Percentiles rank a stretch among this genome's conserved stretches.
Evolutionary conservation across 2,113 vertebrate genomes (phyloP).

Genomic region (Atlantisia rogersi): DNA sequence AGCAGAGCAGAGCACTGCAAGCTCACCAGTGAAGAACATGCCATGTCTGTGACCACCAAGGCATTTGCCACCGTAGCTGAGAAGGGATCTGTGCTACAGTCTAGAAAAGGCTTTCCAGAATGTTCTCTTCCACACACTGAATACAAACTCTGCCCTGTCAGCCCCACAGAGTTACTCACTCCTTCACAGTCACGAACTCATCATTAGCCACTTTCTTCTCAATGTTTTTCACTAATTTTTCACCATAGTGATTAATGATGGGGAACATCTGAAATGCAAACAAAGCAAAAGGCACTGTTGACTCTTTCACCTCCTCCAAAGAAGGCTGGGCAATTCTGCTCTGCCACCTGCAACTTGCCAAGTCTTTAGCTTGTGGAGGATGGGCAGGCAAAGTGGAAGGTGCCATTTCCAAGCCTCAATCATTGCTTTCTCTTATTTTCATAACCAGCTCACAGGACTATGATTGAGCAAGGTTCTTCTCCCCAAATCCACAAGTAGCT

Average conservation of each 20-base stretch:
- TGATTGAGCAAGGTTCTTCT: neutral
- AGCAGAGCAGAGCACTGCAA: neutral
- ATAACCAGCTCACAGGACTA: neutral
- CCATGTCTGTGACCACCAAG: neutral
- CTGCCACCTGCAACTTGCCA: neutral
- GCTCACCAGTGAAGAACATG: neutral
- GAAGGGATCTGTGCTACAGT: neutral
- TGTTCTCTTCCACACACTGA: neutral
- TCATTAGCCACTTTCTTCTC: constrained; percentile 70
- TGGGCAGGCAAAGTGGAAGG: neutral
- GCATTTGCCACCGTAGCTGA: neutral
- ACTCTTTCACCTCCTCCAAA: neutral
- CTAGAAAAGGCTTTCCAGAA: neutral
- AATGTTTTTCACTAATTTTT: constrained; percentile 74
- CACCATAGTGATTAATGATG: constrained; percentile 76
- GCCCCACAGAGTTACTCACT: constrained; percentile 62
- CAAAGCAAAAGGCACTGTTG: neutral
- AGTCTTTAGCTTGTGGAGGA: neutral
- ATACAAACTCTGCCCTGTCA: neutral
- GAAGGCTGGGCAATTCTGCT: neutral
- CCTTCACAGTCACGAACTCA: constrained; percentile 38
- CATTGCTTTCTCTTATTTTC: neutral
- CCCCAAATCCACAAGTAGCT: neutral
- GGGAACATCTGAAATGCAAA: constrained; percentile 80
- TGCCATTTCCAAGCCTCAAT: neutral